phyloP scores from a whole-genome alignment of 2,888 invertebrate genomes.

The Mesochorus sp. region DNA sequence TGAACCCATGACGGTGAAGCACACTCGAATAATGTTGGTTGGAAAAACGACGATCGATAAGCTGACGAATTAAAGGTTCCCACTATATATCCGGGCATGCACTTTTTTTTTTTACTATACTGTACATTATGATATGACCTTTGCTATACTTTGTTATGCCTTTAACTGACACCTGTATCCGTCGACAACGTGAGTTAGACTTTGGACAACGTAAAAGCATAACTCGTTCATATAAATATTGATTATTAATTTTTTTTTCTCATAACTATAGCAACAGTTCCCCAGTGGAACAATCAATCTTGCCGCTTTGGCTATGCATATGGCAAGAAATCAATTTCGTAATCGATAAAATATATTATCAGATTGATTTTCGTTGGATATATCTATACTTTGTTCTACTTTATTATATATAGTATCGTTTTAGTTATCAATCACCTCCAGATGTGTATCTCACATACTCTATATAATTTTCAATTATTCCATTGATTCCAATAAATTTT shows the following conservation, averaged over 20 bases:
- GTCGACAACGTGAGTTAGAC: conserved; percentile 13
- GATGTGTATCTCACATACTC: too few relatives aligned
- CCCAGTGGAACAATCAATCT: conserved; percentile 12
- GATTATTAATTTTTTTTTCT: conserved; percentile 23
- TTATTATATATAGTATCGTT: too few relatives aligned
- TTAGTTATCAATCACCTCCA: too few relatives aligned
- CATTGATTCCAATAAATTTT: too few relatives aligned
- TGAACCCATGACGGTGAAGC: conserved; percentile 52
- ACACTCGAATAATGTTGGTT: conserved; percentile 49
- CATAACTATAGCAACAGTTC: not conserved
- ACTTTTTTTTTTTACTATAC: not conserved
- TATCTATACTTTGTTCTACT: too few relatives aligned
- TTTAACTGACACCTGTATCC: conserved; percentile 32
- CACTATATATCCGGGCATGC: conserved; percentile 8
- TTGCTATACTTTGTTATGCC: not conserved
- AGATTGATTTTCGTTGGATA: conserved; percentile 14
- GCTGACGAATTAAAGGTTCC: conserved; percentile 40
- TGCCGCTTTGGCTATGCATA: too few relatives aligned
- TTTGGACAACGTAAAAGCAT: conserved; percentile 24
- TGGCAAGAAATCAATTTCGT: conserved; percentile 8
- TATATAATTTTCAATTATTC: too few relatives aligned
- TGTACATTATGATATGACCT: conserved; percentile 13
- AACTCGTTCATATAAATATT: not conserved
- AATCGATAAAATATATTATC: too few relatives aligned
- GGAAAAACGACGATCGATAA: conserved; percentile 62